Base-by-base conservation (phyloP, 1,140 invertebrate species). In the Pseudobourletiella spinata region DNA sequence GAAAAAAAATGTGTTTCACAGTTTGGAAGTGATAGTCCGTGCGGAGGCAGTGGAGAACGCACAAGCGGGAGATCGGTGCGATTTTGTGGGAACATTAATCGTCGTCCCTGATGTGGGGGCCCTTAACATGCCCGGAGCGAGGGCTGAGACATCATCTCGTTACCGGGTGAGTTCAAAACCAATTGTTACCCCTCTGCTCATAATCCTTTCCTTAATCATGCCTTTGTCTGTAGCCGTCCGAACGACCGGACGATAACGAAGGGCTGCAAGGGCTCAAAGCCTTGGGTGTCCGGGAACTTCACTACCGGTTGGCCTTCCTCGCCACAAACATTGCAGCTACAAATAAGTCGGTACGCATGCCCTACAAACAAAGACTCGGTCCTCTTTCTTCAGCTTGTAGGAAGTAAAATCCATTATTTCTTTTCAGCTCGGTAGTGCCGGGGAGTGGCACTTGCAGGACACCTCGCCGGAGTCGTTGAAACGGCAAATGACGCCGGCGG, bases 31-130 rank as follows among this genome's bases (percentile, higher is more conserved):
- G 26, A 88, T 99, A 69, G 76, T 99, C n/a, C 80, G 96, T 72
- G 93, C 91, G 6, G 96, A 99, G 78, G 85, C 86, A 70, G 97
- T 99, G 1, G 97, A 99, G 78, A 86, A 84, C 43, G 93, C 98
- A 11, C 96, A 99, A 79, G 88, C 91, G 69, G 85, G 85, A 59
- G 85, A 88, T 72, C 81, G 91, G 51, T 97, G 95, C 74, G 94
- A 99, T 75, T 98, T 99, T 73, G 96, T 89, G 32, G 91, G 97
- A 51, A 95, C 94, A 1, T 77, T 99, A 4, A 98, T 99, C 72
- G 95, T 98, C 3, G 91, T 99, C 1, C 97, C 97, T 1, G 95
- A 99, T 80, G 89, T 99, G 1, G 85, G 86, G 4, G 84, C 85
- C 3, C 73, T 99, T 25, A 82, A 88, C n/a, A 73, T 88, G 54